These are phyloP conservation scores for Tricholaema leucomelas DNA, from an alignment of 2,113 vertebrate species.

Conservation along the genomic window DNA sequence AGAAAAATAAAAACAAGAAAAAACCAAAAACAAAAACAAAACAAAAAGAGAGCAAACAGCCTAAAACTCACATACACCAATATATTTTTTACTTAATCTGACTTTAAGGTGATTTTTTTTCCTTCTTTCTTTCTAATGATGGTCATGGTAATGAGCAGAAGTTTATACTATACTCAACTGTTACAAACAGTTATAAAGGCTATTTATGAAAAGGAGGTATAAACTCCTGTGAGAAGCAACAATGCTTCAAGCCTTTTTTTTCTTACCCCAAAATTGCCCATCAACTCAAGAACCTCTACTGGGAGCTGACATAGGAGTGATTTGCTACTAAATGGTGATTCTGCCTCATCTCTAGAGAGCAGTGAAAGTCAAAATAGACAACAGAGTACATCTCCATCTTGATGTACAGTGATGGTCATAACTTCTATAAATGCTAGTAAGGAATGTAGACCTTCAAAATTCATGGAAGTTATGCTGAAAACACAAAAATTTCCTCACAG, in stretches of 20 bases:
- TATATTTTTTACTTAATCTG: not conserved
- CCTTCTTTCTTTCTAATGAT: not conserved
- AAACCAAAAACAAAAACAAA: not conserved
- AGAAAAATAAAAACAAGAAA: too few relatives aligned
- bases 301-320: fast-evolving
- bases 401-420: not conserved
- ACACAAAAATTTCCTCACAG: not conserved
- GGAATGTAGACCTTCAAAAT: not conserved
- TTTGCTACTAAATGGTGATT: not conserved
- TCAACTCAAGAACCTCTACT: not conserved
- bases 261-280: not conserved
- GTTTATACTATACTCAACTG: not conserved
- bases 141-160: not conserved
- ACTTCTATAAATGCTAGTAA: not conserved
- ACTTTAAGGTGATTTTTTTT: not conserved
- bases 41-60: not conserved
- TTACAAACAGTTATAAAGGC: not conserved
- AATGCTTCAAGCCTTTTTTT: not conserved
- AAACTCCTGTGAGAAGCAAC: not conserved
- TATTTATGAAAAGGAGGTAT: not conserved
- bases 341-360: not conserved
- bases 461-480: not conserved
- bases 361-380: not conserved
- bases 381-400: not conserved
- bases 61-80: not conserved